A percentile compares a stretch with the other conserved stretches of the same genome.
Conservation (phyloP, 2,797 vertebrate genomes). For the Mycteria americana region DNA sequence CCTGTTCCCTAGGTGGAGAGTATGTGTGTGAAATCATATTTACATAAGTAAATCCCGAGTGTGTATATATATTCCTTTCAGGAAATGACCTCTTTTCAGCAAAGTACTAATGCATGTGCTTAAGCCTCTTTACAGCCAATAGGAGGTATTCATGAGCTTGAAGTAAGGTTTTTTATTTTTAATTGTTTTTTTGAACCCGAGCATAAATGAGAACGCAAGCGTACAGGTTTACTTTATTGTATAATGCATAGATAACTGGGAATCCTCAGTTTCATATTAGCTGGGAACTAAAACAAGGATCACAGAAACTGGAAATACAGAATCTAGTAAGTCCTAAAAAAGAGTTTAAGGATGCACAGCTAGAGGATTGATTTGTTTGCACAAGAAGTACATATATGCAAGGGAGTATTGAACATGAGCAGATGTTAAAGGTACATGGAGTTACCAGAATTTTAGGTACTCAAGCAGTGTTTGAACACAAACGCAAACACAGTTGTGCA, state of each 20-base stretch:
- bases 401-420: neutral
- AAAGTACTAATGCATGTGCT: slow-evolving; percentile 42
- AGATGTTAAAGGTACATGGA: neutral
- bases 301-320: neutral
- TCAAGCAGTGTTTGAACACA: neutral
- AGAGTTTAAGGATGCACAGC: neutral
- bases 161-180: neutral
- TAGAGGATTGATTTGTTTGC: neutral
- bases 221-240: neutral
- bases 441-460: neutral
- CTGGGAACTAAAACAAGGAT: neutral
- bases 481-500: neutral
- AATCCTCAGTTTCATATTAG: neutral
- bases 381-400: neutral
- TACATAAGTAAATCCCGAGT: slow-evolving; percentile 42
- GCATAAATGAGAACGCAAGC: neutral
- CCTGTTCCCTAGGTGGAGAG: neutral
- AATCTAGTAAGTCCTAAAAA: neutral
- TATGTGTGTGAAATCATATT: slow-evolving; percentile 46
- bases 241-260: neutral
- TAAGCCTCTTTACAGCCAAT: slow-evolving; percentile 27
- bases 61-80: slow-evolving; percentile 44
- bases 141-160: slow-evolving; percentile 24
- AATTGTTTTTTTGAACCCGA: neutral
- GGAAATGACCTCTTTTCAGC: slow-evolving; percentile 61